Conservation (phyloP, 2,888 invertebrate species). For the Beris chalybata region DNA sequence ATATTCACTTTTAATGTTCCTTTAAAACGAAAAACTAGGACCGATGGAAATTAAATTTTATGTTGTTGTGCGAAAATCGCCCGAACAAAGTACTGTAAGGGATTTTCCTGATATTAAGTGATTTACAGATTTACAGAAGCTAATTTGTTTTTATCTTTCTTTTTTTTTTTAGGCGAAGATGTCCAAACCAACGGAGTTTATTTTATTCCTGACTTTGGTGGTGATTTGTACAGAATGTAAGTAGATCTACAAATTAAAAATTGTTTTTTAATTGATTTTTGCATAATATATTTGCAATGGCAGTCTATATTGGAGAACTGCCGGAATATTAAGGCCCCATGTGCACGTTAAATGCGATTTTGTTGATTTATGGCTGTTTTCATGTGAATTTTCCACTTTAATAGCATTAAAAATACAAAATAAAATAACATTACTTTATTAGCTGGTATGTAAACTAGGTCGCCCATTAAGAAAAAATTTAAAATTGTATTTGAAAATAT, state of each 20-base stretch:
- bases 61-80: slow-evolving; percentile 4
- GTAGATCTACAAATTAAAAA: not conserved
- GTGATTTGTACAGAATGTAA: slow-evolving; percentile 25
- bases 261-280: too few relatives aligned
- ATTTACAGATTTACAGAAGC: slow-evolving; percentile 10
- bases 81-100: slow-evolving; percentile 1
- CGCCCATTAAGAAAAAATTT: too few relatives aligned
- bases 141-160: slow-evolving; percentile 3
- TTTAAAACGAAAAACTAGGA: slow-evolving; percentile 18
- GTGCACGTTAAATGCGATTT: too few relatives aligned
- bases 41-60: slow-evolving; percentile 26
- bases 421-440: too few relatives aligned
- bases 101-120: slow-evolving; percentile 17
- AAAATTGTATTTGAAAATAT: too few relatives aligned
- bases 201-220: slow-evolving; percentile 21
- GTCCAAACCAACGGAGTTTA: slow-evolving; percentile 15
- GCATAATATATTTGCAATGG: too few relatives aligned
- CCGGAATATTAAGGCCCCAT: too few relatives aligned
- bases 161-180: slow-evolving; percentile 23
- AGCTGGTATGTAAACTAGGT: too few relatives aligned
- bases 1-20: slow-evolving; percentile 11
- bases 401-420: too few relatives aligned
- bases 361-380: too few relatives aligned
- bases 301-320: too few relatives aligned
- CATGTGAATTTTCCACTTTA: too few relatives aligned